Base-by-base conservation (phyloP, 2,888 invertebrate genomes). In the Andricus quercusramuli region DNA sequence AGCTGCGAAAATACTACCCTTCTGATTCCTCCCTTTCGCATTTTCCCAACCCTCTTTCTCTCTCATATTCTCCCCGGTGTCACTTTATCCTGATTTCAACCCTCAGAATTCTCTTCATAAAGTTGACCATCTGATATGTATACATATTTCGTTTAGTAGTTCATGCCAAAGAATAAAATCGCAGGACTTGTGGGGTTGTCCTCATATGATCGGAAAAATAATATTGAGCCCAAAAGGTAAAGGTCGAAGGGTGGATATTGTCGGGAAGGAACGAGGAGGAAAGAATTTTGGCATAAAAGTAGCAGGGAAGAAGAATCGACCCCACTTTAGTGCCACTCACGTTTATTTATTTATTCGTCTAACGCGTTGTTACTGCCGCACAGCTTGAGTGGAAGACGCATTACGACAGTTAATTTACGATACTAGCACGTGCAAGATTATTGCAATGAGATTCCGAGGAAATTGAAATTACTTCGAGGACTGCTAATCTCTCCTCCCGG, bases 61-160 rank as follows among this genome's bases (percentile, higher is more conserved):
- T 20, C 77, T 15, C 17, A 22, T 68, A 56, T 15, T 41, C 65
- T 17, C 80, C 67, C 56, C 59, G 65, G 66, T 37, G 68, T 80
- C 78, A 56, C 65, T 76, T 51, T 29, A 74, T 78, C 37, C 70
- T 74, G 74, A 74, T 74, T 74, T 74, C 74, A 6, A 74, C 70
- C 47, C 70, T 76, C 80, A 81, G 66, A 62, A 25, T 22, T 62
- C 62, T 62, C 5, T 62, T 29, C 25, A 29, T 15, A 66, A 64
- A 83, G 66, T 78, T 80, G 83, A 82, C 82, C 83, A 78, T 79
- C 79, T 78, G 83, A 82, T 82, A 74, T 74, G 74, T 74, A 56
- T 70, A 74, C 32, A 51, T 74, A 82, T 82, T 79, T 79, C 79
- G 77, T 80, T 83, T 80, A 82, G 83, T 82, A 79, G 76, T 68